A percentile compares a stretch with the other conserved stretches of the same genome.
Conservation (phyloP, 2,888 invertebrate species). For the Cryptocephalus primarius region DNA sequence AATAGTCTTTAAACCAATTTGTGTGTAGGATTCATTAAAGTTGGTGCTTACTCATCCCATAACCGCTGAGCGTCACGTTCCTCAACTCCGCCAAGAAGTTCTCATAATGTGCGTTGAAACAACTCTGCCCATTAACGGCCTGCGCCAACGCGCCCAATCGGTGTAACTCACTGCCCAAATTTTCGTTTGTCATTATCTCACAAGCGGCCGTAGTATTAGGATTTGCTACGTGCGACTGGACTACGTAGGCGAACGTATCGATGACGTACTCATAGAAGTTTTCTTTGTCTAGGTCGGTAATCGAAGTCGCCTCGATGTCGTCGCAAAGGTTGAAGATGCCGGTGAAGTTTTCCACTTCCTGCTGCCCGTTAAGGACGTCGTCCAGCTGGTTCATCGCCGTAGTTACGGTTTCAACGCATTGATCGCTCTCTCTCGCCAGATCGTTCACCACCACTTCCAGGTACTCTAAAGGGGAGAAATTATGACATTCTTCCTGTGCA, state of each 20-base stretch:
- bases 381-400: constrained; percentile 6
- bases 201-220: constrained; percentile 72
- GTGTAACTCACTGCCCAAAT: constrained; percentile 48
- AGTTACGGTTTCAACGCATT: constrained; percentile 3
- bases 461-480: constrained; percentile 49
- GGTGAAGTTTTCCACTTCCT: constrained; percentile 41
- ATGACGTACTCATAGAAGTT: constrained; percentile 73
- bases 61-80: constrained; percentile 36
- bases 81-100: constrained; percentile 59
- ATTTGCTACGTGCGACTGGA: constrained; percentile 82
- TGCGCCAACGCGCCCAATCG: constrained; percentile 62
- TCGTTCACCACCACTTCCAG: constrained; percentile 61
- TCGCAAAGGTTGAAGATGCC: constrained; percentile 69
- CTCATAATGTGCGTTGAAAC: constrained; percentile 72
- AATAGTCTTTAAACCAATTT: no score
- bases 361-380: constrained; percentile 1
- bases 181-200: constrained; percentile 55
- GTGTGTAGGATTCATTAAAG: background rate
- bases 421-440: constrained; percentile 2
- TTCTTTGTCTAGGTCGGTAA: constrained; percentile 53
- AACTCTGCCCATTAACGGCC: constrained; percentile 52
- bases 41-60: constrained; percentile 9
- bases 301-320: constrained; percentile 50
- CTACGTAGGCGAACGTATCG: constrained; percentile 77
- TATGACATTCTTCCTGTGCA: no score